phyloP scores from a whole-genome alignment of 35 echinoderm and acorn worm genomes.

The Ophiothrix spiculata region DNA sequence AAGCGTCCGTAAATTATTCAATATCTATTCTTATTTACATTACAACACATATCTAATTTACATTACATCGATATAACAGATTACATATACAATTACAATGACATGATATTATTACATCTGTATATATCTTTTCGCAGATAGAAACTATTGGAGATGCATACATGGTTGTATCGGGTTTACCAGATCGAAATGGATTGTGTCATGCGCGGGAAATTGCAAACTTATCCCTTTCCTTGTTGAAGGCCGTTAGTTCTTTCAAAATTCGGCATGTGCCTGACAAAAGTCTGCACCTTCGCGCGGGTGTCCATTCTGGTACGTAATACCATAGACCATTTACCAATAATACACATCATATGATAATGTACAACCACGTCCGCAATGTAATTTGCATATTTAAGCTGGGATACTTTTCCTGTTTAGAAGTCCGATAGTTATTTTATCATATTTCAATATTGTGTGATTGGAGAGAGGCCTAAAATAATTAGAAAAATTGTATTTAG shows the following conservation, averaged over 20 bases:
- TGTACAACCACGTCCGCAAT: neutral
- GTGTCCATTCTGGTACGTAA: constrained; percentile 40
- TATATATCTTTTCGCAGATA: constrained; percentile 2
- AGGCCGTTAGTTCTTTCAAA: constrained; percentile 33
- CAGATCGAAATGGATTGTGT: constrained; percentile 3
- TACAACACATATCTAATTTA: neutral
- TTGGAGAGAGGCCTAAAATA: neutral
- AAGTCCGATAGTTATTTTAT: neutral
- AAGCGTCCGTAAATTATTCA: too few relatives aligned
- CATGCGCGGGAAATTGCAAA: constrained; percentile 46
- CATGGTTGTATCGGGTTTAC: constrained; percentile 53
- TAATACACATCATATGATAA: neutral
- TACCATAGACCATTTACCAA: neutral
- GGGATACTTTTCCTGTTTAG: neutral
- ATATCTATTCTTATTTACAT: too few relatives aligned
- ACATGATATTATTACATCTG: neutral
- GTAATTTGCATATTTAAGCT: neutral
- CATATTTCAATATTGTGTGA: neutral
- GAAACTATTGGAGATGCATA: constrained; percentile 58
- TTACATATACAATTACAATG: neutral
- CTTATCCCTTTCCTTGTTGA: constrained; percentile 30
- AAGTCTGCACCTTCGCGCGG: constrained; percentile 28
- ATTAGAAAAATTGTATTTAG: neutral
- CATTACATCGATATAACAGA: neutral
- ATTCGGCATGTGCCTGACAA: constrained; percentile 32